A percentile compares a stretch with the other conserved stretches of the same genome.
phyloP scores from a whole-genome alignment of 1,140 invertebrate species.

The Globodera ellingtonae region DNA sequence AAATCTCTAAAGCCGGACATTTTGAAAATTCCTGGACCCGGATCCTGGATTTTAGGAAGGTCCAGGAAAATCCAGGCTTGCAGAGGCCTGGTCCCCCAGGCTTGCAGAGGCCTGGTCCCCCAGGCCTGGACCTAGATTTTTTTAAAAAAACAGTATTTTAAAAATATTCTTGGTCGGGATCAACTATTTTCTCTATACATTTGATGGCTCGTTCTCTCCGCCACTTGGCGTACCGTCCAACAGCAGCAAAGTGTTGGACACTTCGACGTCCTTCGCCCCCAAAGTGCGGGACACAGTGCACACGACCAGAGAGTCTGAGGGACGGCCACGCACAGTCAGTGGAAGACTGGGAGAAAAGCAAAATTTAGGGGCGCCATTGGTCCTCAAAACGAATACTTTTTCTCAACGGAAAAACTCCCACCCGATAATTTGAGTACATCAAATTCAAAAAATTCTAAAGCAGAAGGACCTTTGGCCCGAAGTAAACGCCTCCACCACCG shows the following conservation, averaged over 20 bases:
- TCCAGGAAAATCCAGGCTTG: no score
- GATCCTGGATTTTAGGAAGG: no score
- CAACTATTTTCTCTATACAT: slow-evolving; percentile 6
- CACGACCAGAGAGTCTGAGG: slow-evolving; percentile 11
- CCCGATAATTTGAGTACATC: neutral
- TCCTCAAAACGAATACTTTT: neutral
- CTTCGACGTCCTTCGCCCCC: slow-evolving; percentile 7
- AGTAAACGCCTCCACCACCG: neutral
- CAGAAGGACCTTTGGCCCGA: neutral
- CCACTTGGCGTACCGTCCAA: neutral
- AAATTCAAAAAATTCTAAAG: neutral
- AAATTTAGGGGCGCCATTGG: neutral
- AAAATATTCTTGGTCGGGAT: no score
- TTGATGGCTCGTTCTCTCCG: neutral
- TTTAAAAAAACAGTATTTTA: no score
- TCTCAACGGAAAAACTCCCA: no score
- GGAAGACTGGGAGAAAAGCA: neutral
- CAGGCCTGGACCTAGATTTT: no score
- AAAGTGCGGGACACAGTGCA: neutral
- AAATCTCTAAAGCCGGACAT: no score
- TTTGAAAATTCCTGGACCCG: no score
- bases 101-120: no score
- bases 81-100: no score
- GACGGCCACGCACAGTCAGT: slow-evolving; percentile 2
- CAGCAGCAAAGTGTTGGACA: slow-evolving; percentile 12